Percentiles rank a stretch among this genome's conserved stretches.
Conservation (phyloP, 2,113 vertebrate genomes). For the Mus spicilegus region DNA sequence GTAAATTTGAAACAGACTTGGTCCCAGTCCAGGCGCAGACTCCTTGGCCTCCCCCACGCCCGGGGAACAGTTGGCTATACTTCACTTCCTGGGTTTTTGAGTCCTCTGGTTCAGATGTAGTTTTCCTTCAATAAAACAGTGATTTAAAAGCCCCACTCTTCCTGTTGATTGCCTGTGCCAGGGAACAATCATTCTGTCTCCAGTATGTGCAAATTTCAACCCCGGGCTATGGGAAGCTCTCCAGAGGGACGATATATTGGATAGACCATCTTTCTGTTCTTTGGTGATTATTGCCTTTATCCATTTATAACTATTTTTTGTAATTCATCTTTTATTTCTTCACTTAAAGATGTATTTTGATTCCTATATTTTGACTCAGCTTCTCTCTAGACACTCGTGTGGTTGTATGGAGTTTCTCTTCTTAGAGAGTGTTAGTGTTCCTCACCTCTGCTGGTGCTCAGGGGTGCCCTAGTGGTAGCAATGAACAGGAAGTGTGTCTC, state of each 20-base stretch:
- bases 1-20: conserved; percentile 81
- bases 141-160: conserved; percentile 73
- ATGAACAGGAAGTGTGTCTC: not conserved
- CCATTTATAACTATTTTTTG: not conserved
- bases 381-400: conserved; percentile 21
- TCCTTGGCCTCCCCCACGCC: not conserved
- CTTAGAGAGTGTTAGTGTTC: not conserved
- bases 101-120: conserved; percentile 55
- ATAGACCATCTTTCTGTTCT: not conserved
- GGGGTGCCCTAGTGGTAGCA: not conserved
- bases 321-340: not conserved
- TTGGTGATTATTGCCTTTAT: not conserved
- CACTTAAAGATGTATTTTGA: conserved; percentile 17
- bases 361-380: not conserved
- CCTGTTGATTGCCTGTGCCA: conserved; percentile 61
- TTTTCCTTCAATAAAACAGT: conserved; percentile 75
- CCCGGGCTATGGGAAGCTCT: not conserved
- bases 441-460: not conserved
- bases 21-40: conserved; percentile 71
- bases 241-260: not conserved
- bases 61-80: conserved; percentile 59
- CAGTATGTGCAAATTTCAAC: not conserved
- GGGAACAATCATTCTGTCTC: conserved; percentile 54
- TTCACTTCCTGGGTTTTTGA: conserved; percentile 72
- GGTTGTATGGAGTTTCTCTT: not conserved